Conservation (phyloP, 2,797 vertebrate species). For the Myotis daubentonii region DNA sequence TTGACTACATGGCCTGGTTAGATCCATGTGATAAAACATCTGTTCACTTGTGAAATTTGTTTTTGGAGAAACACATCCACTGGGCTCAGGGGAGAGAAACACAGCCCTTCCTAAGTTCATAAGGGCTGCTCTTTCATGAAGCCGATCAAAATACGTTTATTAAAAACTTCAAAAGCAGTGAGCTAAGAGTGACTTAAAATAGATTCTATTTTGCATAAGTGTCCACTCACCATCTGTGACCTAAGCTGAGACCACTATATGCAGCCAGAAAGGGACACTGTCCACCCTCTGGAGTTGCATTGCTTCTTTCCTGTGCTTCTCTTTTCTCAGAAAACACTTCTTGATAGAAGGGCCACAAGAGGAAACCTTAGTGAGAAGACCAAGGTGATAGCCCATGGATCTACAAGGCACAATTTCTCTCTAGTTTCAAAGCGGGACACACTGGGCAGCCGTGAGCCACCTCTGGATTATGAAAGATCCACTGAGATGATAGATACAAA, state of each 20-base stretch:
- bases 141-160: neutral
- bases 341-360: neutral
- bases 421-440: neutral
- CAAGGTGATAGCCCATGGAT: neutral
- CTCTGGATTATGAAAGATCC: neutral
- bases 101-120: neutral
- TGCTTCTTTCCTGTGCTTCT: neutral
- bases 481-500: neutral
- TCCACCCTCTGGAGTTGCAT: neutral
- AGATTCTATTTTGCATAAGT: neutral
- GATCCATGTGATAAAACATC: neutral
- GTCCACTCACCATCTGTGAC: neutral
- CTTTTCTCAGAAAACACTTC: neutral
- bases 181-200: neutral
- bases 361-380: neutral
- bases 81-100: neutral
- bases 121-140: neutral
- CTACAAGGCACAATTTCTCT: neutral
- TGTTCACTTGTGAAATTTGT: neutral
- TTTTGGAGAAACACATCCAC: neutral
- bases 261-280: neutral
- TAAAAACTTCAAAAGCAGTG: neutral
- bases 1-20: neutral
- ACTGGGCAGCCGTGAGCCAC: neutral
- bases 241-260: neutral